These are phyloP conservation scores for Myiozetetes cayanensis DNA, from an alignment of 2,113 vertebrate species.

Conservation along the genomic window DNA sequence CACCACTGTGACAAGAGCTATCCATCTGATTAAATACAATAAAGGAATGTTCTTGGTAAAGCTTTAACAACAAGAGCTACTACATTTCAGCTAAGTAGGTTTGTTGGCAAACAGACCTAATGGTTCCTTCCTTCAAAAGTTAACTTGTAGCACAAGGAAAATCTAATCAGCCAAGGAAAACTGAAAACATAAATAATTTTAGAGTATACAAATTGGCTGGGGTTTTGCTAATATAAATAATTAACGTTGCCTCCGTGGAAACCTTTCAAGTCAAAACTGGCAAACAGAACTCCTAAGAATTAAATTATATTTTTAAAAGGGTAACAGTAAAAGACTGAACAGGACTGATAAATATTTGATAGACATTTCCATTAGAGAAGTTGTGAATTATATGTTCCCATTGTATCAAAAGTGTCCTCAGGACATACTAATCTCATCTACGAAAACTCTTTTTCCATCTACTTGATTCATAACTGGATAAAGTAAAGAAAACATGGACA, in stretches of 20 bases:
- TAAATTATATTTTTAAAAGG: neutral
- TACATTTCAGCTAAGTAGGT: neutral
- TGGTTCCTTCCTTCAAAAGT: neutral
- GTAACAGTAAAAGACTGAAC: neutral
- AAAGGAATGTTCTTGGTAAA: neutral
- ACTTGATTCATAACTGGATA: neutral
- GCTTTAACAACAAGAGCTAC: neutral
- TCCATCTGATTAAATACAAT: neutral
- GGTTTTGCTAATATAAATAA: neutral
- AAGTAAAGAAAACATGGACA: neutral
- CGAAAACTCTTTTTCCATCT: neutral
- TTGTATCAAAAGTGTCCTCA: neutral
- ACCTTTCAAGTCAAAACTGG: neutral
- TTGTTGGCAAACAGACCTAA: neutral
- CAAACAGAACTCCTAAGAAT: neutral
- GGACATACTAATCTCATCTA: neutral
- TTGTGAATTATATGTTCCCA: neutral
- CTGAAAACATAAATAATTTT: neutral
- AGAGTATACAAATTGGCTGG: neutral
- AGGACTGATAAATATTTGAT: neutral
- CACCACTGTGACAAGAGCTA: neutral
- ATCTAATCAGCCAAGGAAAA: neutral
- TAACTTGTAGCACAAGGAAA: neutral
- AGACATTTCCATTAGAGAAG: neutral
- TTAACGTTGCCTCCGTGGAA: neutral